phyloP scores from a whole-genome alignment of 2,888 invertebrate species.

The Pollenia labialis region DNA sequence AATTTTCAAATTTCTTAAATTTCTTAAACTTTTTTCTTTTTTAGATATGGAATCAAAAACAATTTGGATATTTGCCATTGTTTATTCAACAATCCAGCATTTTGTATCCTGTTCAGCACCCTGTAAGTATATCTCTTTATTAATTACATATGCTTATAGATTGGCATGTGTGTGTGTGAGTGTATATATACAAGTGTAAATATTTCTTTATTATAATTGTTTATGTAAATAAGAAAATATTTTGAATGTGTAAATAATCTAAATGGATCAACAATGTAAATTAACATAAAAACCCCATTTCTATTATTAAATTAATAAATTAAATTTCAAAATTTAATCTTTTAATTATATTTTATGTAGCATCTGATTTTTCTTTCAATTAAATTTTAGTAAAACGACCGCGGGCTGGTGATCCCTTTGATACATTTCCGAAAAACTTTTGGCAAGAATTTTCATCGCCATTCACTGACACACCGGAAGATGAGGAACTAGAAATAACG shows the following conservation, averaged over 20 bases:
- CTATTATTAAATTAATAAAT: background rate
- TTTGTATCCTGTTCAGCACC: constrained; percentile 81
- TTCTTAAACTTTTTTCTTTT: constrained; percentile 37
- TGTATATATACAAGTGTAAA: no score
- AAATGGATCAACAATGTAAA: no score
- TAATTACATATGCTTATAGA: background rate
- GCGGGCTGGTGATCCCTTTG: constrained; percentile 83
- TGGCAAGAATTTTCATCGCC: constrained; percentile 84
- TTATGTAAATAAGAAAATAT: no score
- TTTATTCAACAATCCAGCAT: constrained; percentile 81
- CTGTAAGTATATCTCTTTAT: constrained; percentile 77
- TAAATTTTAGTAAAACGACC: constrained; percentile 82
- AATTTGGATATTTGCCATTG: constrained; percentile 83
- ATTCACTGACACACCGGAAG: constrained; percentile 84
- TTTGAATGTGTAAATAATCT: no score
- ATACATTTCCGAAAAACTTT: constrained; percentile 84
- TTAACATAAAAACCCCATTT: no score
- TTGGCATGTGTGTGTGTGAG: no score
- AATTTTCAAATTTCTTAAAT: no score
- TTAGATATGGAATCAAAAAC: constrained; percentile 82
- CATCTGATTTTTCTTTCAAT: constrained; percentile 1
- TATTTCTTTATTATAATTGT: no score
- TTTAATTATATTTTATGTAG: background rate
- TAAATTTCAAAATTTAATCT: background rate
- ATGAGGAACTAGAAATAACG: constrained; percentile 82